Conservation (phyloP, 1,140 invertebrate species). For the Leucophenga varia region DNA sequence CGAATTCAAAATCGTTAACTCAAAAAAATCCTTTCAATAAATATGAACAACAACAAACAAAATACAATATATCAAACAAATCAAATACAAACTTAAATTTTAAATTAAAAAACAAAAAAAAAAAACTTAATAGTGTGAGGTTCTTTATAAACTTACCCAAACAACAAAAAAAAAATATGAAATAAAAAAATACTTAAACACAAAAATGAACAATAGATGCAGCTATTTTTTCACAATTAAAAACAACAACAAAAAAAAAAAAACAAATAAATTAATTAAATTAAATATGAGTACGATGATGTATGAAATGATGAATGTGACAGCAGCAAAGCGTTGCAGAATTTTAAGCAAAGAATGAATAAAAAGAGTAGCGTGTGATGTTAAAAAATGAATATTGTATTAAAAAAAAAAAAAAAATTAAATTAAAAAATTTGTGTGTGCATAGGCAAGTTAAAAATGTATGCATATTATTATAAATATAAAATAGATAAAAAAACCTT, state of each 20-base stretch:
- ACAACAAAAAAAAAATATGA: conserved; percentile 4
- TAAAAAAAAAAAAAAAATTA: conserved; percentile 17
- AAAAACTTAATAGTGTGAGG: not conserved
- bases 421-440: conserved; percentile 41
- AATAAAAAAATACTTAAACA: conserved; percentile 7
- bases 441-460: conserved; percentile 20
- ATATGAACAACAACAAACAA: conserved; percentile 1
- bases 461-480: too few relatives aligned
- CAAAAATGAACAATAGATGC: conserved; percentile 29
- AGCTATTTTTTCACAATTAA: conserved; percentile 56
- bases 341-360: not conserved
- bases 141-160: too few relatives aligned
- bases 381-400: conserved; percentile 14
- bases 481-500: too few relatives aligned
- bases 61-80: conserved; percentile 1
- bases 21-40: not conserved
- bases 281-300: conserved; percentile 2
- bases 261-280: conserved; percentile 12
- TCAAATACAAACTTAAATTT: not conserved
- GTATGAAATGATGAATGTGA: not conserved
- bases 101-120: not conserved
- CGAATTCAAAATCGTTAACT: conserved; percentile 14
- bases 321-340: conserved; percentile 9
- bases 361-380: conserved; percentile 19
- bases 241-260: conserved; percentile 15